phyloP scores from a whole-genome alignment of 2,113 vertebrate species.

The Apaloderma vittatum region DNA sequence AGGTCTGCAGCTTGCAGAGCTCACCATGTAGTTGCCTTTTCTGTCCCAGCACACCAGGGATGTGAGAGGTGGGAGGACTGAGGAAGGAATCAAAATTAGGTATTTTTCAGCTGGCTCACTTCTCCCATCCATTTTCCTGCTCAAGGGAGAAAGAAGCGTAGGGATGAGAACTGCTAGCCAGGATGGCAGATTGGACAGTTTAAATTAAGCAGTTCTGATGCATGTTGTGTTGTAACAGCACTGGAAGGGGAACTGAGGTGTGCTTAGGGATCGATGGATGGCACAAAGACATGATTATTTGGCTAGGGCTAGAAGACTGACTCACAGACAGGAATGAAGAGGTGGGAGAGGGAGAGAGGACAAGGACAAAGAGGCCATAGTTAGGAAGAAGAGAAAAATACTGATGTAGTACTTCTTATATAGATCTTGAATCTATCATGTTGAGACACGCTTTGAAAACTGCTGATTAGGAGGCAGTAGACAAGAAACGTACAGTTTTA shows the following conservation, averaged over 20 bases:
- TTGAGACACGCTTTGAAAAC: not conserved
- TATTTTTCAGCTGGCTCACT: not conserved
- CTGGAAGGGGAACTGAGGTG: not conserved
- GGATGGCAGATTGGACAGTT: not conserved
- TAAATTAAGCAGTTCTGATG: not conserved
- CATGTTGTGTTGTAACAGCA: not conserved
- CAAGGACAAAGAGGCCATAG: not conserved
- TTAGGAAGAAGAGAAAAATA: not conserved
- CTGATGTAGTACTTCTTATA: not conserved
- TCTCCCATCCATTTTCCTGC: not conserved
- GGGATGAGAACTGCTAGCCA: not conserved
- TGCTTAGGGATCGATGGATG: not conserved
- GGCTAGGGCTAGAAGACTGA: not conserved
- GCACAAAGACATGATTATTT: not conserved
- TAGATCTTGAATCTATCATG: not conserved
- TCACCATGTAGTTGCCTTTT: not conserved
- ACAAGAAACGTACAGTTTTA: not conserved
- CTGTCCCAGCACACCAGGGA: not conserved
- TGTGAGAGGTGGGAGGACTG: not conserved
- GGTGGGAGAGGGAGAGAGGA: not conserved
- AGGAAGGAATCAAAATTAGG: not conserved
- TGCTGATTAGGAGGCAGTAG: not conserved
- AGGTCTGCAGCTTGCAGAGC: not conserved
- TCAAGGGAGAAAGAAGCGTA: not conserved
- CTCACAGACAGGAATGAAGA: not conserved